Base-by-base conservation (phyloP, 2,797 vertebrate genomes). In the Anguilla megastoma region DNA sequence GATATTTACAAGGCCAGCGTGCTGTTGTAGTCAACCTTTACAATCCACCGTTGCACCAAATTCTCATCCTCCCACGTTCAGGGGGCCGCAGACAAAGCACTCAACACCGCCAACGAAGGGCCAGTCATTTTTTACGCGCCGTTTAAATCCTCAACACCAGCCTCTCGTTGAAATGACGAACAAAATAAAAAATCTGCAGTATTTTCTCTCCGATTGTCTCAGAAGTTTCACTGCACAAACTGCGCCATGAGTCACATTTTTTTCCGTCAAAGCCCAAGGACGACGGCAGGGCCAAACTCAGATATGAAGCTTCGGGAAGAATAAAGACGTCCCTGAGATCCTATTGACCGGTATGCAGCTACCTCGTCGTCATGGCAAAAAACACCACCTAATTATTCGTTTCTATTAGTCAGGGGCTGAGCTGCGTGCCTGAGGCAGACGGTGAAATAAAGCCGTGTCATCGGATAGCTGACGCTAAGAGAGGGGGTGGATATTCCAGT, bases 391-490 rank as follows among this genome's bases (percentile, higher is more conserved):
- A 33, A 87, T 83, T 76, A 69, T 86, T 76, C n/a, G 33, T 69
- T n/a, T 69, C 79, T 58, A 82, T 48, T n/a, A 21, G 27, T 60
- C 41, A 69, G 84, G 71, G 83, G 79, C 21, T 48, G 76, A 80
- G 36, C 33, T 80, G 33, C 5, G 21, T 80, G 33, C 33, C 74
- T 79, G 21, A n/a, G 24, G 5, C 18, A n/a, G 79, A 50, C 45
- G 18, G 79, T 0, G 33, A 9, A 48, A 45, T 24, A 80, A 82
- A 8, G 21, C 79, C 45, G 3, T 4, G 76, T 24, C 79, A 48
- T 2, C 7, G n/a, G 0, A 50, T n/a, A n/a, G 10, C 41, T 48
- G 18, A 82, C 0, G 1, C n/a, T 24, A 82, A 82, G 3, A 0
- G 69, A 74, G 69, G 69, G 30, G 69, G 69, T 21, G 36, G 76